Conservation (phyloP, 2,888 invertebrate species). For the Tigriopus californicus region DNA sequence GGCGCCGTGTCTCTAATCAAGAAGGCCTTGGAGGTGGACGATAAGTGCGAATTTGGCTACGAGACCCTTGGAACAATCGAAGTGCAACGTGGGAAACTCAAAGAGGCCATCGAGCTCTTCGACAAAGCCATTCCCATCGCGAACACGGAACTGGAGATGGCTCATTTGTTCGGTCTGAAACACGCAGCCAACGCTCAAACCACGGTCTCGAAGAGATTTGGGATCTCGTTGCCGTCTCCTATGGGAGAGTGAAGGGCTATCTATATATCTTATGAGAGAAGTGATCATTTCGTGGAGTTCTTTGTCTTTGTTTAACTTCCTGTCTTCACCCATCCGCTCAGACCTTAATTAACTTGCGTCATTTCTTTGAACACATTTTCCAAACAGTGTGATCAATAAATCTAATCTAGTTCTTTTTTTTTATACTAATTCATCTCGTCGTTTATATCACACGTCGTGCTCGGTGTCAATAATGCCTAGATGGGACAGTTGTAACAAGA, state of each 20-base stretch:
- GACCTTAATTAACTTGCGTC: too few species aligned
- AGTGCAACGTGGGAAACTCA: conserved; percentile 45
- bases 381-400: too few species aligned
- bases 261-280: too few species aligned
- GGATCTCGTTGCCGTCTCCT: conserved; percentile 22
- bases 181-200: conserved; percentile 79
- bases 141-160: conserved; percentile 69
- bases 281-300: too few species aligned
- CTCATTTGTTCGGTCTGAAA: conserved; percentile 68
- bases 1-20: conserved; percentile 56
- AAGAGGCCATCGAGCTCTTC: conserved; percentile 61
- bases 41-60: conserved; percentile 81
- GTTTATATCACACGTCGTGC: too few species aligned
- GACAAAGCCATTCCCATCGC: conserved; percentile 69
- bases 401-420: too few species aligned
- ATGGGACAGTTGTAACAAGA: conserved; percentile 25
- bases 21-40: conserved; percentile 65
- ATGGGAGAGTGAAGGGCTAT: background rate
- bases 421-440: too few species aligned
- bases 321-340: too few species aligned
- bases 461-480: background rate
- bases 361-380: too few species aligned
- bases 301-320: too few species aligned
- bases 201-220: conserved; percentile 55
- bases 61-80: conserved; percentile 75